Percentiles rank a stretch among this genome's conserved stretches.
These are phyloP conservation scores for Strigops habroptila DNA, from an alignment of 2,113 vertebrate species.

Conservation along the genomic window DNA sequence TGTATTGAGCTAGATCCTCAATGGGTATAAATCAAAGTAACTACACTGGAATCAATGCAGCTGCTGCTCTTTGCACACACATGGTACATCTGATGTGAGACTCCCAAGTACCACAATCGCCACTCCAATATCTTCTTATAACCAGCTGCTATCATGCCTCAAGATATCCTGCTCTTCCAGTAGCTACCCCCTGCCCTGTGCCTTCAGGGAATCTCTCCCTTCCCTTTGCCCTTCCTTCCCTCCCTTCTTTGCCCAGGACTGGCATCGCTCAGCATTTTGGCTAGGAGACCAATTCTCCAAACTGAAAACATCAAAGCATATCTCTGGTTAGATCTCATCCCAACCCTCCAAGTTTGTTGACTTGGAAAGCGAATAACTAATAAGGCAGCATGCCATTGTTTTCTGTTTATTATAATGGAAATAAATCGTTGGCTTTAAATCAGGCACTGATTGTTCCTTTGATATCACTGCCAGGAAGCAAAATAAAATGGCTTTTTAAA, in stretches of 20 bases:
- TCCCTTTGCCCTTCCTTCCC: not conserved
- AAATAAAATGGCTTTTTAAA: constrained; percentile 53
- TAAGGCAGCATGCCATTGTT: constrained; percentile 55
- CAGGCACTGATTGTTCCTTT: constrained; percentile 59
- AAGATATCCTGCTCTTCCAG: not conserved
- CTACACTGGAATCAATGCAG: not conserved
- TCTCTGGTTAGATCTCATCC: constrained; percentile 52
- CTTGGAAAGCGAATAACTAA: constrained; percentile 37
- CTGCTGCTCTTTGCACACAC: not conserved
- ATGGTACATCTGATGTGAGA: not conserved
- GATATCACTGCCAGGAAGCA: constrained; percentile 68
- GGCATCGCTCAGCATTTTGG: not conserved
- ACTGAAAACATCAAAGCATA: constrained; percentile 48
- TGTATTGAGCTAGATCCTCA: not conserved
- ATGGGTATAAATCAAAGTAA: not conserved
- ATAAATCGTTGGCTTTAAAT: constrained; percentile 50
- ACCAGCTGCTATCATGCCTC: not conserved
- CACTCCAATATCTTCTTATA: not conserved
- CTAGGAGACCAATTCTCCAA: not conserved
- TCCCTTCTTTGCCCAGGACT: not conserved
- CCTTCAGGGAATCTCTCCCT: not conserved
- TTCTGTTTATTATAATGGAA: constrained; percentile 64
- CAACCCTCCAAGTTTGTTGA: not conserved
- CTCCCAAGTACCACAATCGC: not conserved
- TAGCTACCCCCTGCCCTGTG: not conserved